Evolutionary conservation across 2,797 vertebrate species (phyloP), one percentile per base, ranked within the genome.

Genomic region (Acipenser transmontanus): DNA sequence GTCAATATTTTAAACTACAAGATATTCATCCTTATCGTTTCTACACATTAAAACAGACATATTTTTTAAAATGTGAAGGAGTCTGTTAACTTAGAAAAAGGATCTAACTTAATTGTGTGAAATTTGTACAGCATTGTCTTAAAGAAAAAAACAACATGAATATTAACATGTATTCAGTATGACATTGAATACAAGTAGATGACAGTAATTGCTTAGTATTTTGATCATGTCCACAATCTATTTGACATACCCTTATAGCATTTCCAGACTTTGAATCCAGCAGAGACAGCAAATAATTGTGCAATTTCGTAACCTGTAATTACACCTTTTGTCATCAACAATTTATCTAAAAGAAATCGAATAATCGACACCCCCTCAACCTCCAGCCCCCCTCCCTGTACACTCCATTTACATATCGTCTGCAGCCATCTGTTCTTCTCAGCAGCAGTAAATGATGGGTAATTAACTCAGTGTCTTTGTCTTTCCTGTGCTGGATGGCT

Each of bases 401-500:
- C 65, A 72, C 66, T 47, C 82, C 86, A 96, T 95, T 95, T 94
- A 92, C 93, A 95, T 96, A 96, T 94, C 90, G 88, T 93, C 93
- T 91, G 89, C 91, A 94, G 93, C 96, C 95, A 97, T 97, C 96
- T 97, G 95, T 92, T 95, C 89, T 85, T 87, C 91, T 87, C 86
- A 85, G 89, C 87, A 85, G 91, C 87, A 88, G 86, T 92, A 97
- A 98, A 96, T 98, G 93, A 97, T 94, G 91, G 34, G 93, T 96
- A 96, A 98, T 98, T 99, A 98, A 95, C 94, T 95, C 87, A 85
- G 90, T 89, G 91, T 88, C 93, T 96, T 96, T 97, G 94, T 97
- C 90, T 95, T 89, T 89, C 88, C 88, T 84, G 91, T 79, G 87
- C 91, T 91, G 89, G 88, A 91, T 84, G 82, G 89, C 90, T 95